Evolutionary conservation across 2,797 vertebrate genomes (phyloP).

Genomic region (Oryzias sinensis): DNA sequence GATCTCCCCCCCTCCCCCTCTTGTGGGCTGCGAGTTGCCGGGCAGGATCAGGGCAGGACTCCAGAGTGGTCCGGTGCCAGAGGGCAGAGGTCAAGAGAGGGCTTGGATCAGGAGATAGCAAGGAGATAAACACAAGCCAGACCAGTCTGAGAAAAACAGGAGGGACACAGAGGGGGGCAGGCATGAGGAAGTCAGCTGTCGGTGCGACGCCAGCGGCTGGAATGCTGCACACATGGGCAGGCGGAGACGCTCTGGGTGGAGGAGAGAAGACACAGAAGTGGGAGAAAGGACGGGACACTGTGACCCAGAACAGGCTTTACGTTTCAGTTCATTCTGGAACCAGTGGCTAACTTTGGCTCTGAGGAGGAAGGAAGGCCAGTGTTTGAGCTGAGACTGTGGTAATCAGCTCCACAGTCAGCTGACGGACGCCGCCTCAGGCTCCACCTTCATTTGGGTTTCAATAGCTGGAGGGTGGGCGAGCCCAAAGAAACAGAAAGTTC

Average conservation of each 20-base stretch:
- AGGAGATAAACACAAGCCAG: conserved; percentile 65
- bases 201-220: conserved; percentile 73
- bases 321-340: conserved; percentile 13
- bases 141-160: conserved; percentile 71
- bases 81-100: conserved; percentile 39
- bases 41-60: conserved; percentile 67
- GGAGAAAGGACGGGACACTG: conserved; percentile 38
- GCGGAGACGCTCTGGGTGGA: conserved; percentile 34
- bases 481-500: conserved; percentile 23
- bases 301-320: conserved; percentile 42
- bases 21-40: conserved; percentile 55
- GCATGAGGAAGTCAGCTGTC: conserved; percentile 83
- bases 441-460: conserved; percentile 21
- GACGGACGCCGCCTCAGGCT: conserved; percentile 48
- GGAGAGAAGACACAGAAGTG: conserved; percentile 24
- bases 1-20: conserved; percentile 37
- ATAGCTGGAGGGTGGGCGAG: conserved; percentile 8
- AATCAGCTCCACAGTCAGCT: conserved; percentile 36
- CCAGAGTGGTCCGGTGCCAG: conserved; percentile 49
- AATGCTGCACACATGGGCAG: conserved; percentile 68
- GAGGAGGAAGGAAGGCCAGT: too few relatives aligned
- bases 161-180: conserved; percentile 63
- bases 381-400: too few relatives aligned
- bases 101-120: conserved; percentile 55
- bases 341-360: too few relatives aligned